Conservation (phyloP, 2,113 vertebrate genomes). For the Ammodytes marinus region DNA sequence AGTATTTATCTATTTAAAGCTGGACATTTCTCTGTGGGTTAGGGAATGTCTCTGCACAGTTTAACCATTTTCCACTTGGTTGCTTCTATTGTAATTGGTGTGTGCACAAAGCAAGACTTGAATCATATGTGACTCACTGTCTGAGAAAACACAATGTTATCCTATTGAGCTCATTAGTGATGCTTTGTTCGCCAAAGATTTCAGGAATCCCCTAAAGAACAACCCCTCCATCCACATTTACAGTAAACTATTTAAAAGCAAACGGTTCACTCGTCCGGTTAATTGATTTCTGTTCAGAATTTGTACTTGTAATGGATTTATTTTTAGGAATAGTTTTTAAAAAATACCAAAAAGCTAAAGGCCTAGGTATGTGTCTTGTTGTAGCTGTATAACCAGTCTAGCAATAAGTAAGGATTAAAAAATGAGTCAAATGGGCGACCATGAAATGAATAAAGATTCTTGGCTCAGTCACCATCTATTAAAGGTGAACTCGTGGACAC, state of each 20-base stretch:
- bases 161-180: neutral
- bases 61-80: conserved; percentile 1
- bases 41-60: neutral
- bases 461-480: neutral
- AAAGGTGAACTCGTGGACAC: conserved; percentile 4
- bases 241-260: conserved; percentile 14
- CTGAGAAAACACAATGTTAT: neutral
- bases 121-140: conserved; percentile 34
- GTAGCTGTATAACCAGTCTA: neutral
- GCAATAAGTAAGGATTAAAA: neutral
- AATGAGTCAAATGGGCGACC: neutral
- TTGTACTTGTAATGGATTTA: neutral
- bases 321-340: neutral
- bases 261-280: neutral
- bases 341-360: neutral
- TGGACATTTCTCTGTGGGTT: neutral
- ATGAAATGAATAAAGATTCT: conserved; percentile 1
- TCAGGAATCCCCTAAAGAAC: conserved; percentile 2
- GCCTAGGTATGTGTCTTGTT: neutral
- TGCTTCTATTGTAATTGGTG: conserved; percentile 23
- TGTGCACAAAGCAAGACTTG: neutral
- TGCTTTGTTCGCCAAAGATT: conserved; percentile 7
- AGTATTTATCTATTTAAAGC: neutral
- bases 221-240: conserved; percentile 5
- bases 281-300: neutral